Evolutionary conservation across 2,888 invertebrate species (phyloP).

Genomic region (Tenthredo amoena): DNA sequence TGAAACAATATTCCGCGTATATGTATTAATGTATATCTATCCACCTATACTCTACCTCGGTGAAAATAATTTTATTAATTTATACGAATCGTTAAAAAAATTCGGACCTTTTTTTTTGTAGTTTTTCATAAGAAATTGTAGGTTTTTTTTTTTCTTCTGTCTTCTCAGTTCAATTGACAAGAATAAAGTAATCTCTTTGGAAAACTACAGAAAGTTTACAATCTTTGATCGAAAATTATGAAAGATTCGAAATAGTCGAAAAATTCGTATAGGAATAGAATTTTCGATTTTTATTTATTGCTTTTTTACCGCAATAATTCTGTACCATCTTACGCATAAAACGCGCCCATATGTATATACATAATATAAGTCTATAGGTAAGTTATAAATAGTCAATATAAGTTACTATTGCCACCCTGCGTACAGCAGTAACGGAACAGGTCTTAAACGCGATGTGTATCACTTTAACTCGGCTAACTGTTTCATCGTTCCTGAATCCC

Average conservation of each 20-base stretch:
- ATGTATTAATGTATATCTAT: background rate
- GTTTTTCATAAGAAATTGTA: background rate
- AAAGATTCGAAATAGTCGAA: too few relatives aligned
- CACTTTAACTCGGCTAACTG: conserved; percentile 24
- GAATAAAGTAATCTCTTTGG: too few relatives aligned
- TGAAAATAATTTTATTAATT: background rate
- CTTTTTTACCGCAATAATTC: too few relatives aligned
- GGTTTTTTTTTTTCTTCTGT: too few relatives aligned
- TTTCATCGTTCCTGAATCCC: conserved; percentile 1
- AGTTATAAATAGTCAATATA: background rate
- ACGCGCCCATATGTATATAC: too few relatives aligned
- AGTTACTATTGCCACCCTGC: background rate
- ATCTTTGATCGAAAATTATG: too few relatives aligned
- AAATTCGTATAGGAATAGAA: too few relatives aligned
- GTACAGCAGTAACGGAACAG: conserved; percentile 17
- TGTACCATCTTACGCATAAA: too few relatives aligned
- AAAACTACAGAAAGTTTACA: too few relatives aligned
- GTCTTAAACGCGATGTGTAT: conserved; percentile 37
- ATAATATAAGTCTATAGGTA: background rate
- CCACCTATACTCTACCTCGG: background rate
- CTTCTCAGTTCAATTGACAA: too few relatives aligned
- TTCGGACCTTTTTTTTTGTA: background rate
- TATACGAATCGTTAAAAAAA: background rate
- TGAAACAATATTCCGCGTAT: background rate
- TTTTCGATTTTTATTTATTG: too few relatives aligned